Percentiles rank a stretch among this genome's conserved stretches.
Conservation (phyloP, 1,140 invertebrate genomes). For the Aphis gossypii region DNA sequence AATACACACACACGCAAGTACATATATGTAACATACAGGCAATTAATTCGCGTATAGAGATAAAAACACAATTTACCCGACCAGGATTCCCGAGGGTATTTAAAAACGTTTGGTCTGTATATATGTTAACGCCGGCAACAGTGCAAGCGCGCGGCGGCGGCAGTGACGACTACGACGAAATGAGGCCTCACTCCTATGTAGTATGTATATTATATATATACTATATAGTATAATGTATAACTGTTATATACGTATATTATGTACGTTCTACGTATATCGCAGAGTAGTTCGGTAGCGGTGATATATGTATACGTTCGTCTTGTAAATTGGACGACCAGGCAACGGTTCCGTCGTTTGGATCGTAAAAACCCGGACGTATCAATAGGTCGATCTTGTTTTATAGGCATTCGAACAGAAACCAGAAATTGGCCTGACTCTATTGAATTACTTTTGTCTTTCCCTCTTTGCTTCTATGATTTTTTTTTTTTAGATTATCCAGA, state of each 20-base stretch:
- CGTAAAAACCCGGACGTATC: constrained; percentile 53
- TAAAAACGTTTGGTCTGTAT: constrained; percentile 44
- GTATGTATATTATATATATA: neutral
- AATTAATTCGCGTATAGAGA: constrained; percentile 54
- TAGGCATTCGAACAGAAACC: constrained; percentile 48
- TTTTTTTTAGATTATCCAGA: constrained; percentile 27
- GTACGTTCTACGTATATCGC: neutral
- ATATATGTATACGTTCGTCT: constrained; percentile 28
- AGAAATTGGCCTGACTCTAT: constrained; percentile 36
- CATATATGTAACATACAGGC: neutral
- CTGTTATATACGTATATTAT: neutral
- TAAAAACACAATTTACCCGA: constrained; percentile 56
- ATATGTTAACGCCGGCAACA: constrained; percentile 11
- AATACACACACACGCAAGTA: neutral
- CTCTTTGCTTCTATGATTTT: too few relatives aligned
- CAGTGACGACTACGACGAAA: neutral
- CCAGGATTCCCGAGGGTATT: constrained; percentile 49
- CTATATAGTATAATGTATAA: neutral
- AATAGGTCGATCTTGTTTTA: constrained; percentile 57
- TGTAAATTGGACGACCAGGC: constrained; percentile 37
- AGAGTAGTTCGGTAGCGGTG: neutral
- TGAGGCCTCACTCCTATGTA: neutral
- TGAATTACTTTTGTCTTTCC: constrained; percentile 26
- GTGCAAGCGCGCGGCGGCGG: neutral
- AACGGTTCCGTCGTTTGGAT: constrained; percentile 39